Base-by-base conservation (phyloP, 2,113 vertebrate species). In the Coptodon rendalli region DNA sequence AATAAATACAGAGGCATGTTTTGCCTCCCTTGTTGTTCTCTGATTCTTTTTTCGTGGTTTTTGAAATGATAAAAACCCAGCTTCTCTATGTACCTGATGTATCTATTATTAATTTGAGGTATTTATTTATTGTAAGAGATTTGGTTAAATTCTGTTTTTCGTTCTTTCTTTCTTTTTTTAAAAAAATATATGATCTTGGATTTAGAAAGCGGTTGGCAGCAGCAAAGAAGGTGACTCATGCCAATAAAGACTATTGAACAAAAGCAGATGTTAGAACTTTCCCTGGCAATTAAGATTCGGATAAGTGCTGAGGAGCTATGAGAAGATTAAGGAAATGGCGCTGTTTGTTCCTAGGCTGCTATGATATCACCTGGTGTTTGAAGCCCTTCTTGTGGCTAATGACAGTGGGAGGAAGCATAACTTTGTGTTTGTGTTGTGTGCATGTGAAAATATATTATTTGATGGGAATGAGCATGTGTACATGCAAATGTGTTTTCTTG, bases 261-360 rank as follows among this genome's bases (percentile, higher is more conserved):
- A 95, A 95, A 95, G 93, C 95, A 96, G 95, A 96, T 95, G 94
- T 91, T 89, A 73, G 80, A 93, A 94, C 91, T 94, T 94, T 93
- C 93, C 92, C 89, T 82, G 73, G 89, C 89, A 91, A 95, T 95
- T 93, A 94, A 89, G 92, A 81, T 73, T 61, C n/a, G n/a, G 45
- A 81, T 90, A 91, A 94, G 90, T 92, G 87, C 88, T 87, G 86
- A 89, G 88, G 92, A 89, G 88, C 86, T 87, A 84, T 92, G 91
- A 92, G 91, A 96, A 93, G 91, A 94, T 92, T 89, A 88, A 87
- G 89, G 81, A 91, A 89, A 92, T 83, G 38, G 87, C n/a, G 17
- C 80, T 89, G 89, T 93, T 92, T 92, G 90, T 93, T 92, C 87
- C 89, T 87, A 89, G 90, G 83, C 83, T 87, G 90, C 87, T 91